Base-by-base conservation (phyloP, 2,797 vertebrate genomes). In the Molothrus ater region DNA sequence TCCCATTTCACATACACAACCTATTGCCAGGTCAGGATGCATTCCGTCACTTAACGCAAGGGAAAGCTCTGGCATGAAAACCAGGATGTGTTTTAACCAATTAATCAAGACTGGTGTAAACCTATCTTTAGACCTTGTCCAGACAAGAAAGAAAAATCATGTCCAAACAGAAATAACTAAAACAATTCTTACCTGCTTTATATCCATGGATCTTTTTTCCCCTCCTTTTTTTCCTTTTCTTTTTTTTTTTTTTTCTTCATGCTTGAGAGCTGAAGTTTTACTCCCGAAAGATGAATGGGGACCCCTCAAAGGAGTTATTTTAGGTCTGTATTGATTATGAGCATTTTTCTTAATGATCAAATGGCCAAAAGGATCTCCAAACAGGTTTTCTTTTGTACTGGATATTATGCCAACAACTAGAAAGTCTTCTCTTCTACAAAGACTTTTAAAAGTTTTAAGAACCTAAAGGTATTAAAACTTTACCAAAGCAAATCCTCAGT, bases 91-190 rank as follows among this genome's bases (percentile, higher is more conserved):
- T 90, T 96, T 96, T 81, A 94, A 76, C 89, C 60, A 70, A 86
- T 96, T 96, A 94, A 95, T 94, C 95, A 93, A 91, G 81, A 73
- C 26, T 84, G 66, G 29, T 92, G 76, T 93, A 96, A 96, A 90
- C 63, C 24, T 82, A 84, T 75, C 90, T 95, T 79, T 86, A 93
- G 82, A 90, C 51, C 42, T 92, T 92, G 92, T 93, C 87, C 91
- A 96, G 93, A 90, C 89, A 93, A 83, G 92, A 84, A 94, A 88
- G 89, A 94, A 96, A 92, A 95, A 92, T 69, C 80, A 66, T 63
- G 47, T 94, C 51, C 51, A 66, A 96, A 72, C 66, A 92, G 47
- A 93, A 90, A 88, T 68, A 84, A 80, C 28, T 93, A 60, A 94
- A 91, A 59, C 65, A 93, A 88, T 86, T 84, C 63, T 90, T 86